phyloP scores from a whole-genome alignment of 2,888 invertebrate species.

The Hemaris fuciformis region DNA sequence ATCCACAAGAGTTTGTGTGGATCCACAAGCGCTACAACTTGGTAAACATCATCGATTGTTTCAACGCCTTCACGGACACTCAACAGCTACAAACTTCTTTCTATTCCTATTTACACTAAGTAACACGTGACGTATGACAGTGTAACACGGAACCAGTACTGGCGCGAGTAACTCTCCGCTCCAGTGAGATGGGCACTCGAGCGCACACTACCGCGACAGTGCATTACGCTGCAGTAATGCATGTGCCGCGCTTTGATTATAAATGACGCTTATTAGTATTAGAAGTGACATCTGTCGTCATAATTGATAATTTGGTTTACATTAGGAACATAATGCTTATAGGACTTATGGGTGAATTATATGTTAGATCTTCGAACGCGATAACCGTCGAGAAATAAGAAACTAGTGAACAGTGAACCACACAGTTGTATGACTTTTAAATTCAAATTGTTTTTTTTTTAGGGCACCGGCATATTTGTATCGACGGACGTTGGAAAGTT shows the following conservation, averaged over 20 bases:
- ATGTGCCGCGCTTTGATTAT: background rate
- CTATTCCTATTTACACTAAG: too few species aligned
- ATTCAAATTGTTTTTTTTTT: too few species aligned
- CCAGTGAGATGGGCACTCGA: slow-evolving; percentile 3
- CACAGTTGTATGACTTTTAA: too few species aligned
- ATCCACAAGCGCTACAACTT: background rate
- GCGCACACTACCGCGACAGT: background rate
- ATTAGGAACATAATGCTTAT: too few species aligned
- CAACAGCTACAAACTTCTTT: background rate
- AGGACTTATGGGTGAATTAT: too few species aligned
- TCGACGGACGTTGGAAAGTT: too few species aligned
- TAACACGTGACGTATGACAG: background rate
- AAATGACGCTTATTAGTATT: background rate
- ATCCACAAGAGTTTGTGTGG: too few species aligned
- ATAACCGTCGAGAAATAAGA: too few species aligned
- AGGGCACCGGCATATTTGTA: too few species aligned
- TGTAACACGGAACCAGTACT: slow-evolving; percentile 5
- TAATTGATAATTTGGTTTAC: too few species aligned
- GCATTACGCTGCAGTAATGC: background rate
- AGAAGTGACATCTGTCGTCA: background rate
- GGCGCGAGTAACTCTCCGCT: slow-evolving; percentile 9
- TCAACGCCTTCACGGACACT: too few species aligned
- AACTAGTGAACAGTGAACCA: too few species aligned
- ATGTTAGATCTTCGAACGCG: background rate
- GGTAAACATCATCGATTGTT: background rate